Conservation (phyloP, 2,888 invertebrate species). For the Pterostichus madidus region DNA sequence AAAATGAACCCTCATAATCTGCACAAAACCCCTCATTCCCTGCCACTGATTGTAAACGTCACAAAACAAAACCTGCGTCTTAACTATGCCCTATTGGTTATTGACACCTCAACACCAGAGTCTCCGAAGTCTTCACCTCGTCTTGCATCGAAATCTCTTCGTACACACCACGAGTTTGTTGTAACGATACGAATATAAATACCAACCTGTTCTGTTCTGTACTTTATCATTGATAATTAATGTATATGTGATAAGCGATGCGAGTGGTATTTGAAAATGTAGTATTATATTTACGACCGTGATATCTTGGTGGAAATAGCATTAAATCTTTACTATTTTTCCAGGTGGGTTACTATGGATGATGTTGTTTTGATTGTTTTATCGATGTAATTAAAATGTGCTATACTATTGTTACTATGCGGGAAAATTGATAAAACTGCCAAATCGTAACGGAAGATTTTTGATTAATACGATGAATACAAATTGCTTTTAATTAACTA, state of each 20-base stretch:
- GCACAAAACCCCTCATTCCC: too few relatives aligned
- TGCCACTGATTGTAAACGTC: neutral
- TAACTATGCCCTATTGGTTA: neutral
- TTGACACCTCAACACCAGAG: slow-evolving; percentile 14
- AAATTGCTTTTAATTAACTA: too few relatives aligned
- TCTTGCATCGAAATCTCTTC: neutral
- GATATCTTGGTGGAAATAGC: slow-evolving; percentile 38
- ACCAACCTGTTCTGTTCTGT: slow-evolving; percentile 40
- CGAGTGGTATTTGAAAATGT: slow-evolving; percentile 60
- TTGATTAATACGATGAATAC: neutral
- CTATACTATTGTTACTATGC: neutral
- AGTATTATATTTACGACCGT: slow-evolving; percentile 58
- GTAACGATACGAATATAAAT: slow-evolving; percentile 46
- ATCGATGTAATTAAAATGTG: slow-evolving; percentile 40
- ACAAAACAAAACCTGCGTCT: neutral
- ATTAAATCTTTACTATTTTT: slow-evolving; percentile 56
- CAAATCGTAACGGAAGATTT: neutral
- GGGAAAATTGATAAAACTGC: slow-evolving; percentile 8
- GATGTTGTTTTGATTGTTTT: slow-evolving; percentile 27
- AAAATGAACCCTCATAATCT: too few relatives aligned
- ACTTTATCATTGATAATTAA: slow-evolving; percentile 62
- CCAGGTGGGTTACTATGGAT: slow-evolving; percentile 6
- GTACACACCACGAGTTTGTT: slow-evolving; percentile 12
- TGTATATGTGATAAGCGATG: slow-evolving; percentile 59
- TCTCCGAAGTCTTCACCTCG: too few relatives aligned